Evolutionary conservation across 1,140 invertebrate species (phyloP).

Genomic region (Acromyrmex echinatior): DNA sequence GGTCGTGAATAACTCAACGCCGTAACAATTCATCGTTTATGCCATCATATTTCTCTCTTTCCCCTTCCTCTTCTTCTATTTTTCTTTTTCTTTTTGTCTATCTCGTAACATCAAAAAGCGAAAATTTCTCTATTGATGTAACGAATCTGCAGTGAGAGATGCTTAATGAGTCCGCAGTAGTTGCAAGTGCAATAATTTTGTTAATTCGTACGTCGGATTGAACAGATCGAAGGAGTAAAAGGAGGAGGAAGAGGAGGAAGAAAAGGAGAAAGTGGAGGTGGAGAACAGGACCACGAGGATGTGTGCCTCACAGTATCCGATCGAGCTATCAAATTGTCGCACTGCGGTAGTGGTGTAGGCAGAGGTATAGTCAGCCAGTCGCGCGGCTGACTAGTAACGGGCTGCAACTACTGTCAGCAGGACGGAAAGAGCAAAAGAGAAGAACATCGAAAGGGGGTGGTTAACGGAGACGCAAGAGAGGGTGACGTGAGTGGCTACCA

Average conservation of each 20-base stretch:
- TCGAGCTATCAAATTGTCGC: slow-evolving; percentile 82
- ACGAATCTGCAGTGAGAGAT: slow-evolving; percentile 13
- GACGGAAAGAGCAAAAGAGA: slow-evolving; percentile 63
- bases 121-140: slow-evolving; percentile 64
- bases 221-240: neutral
- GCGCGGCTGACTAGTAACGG: slow-evolving; percentile 51
- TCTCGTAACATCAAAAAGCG: slow-evolving; percentile 42
- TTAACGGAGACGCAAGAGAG: slow-evolving; percentile 7
- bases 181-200: slow-evolving; percentile 69
- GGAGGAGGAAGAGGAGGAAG: neutral
- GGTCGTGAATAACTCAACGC: slow-evolving; percentile 43
- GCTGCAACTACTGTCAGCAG: slow-evolving; percentile 74
- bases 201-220: neutral
- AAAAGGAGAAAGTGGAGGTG: neutral
- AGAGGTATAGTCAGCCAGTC: slow-evolving; percentile 72
- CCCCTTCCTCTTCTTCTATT: neutral
- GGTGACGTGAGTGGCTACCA: slow-evolving; percentile 65
- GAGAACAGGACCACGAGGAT: slow-evolving; percentile 56
- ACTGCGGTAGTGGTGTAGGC: slow-evolving; percentile 80
- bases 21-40: slow-evolving; percentile 67
- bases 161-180: slow-evolving; percentile 65
- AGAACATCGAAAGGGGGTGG: slow-evolving; percentile 64
- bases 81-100: neutral
- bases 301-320: slow-evolving; percentile 66
- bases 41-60: neutral